Conservation (phyloP, 2,888 invertebrate species). For the Dryomyza anilis region DNA sequence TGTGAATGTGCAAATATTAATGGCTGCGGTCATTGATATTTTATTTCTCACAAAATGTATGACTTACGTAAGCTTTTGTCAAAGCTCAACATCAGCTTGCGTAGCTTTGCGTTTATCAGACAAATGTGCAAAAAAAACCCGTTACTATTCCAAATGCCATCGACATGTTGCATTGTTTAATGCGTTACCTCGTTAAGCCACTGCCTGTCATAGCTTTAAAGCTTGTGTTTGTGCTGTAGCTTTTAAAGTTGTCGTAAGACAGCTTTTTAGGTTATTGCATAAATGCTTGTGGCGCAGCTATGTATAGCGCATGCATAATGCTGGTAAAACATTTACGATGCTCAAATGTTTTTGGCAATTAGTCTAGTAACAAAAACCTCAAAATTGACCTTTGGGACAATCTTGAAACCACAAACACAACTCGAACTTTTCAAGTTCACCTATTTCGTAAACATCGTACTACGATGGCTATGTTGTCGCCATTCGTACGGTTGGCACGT, state of each 20-base stretch:
- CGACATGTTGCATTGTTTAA: constrained; percentile 17
- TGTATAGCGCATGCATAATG: no score
- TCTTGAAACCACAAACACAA: constrained; percentile 5
- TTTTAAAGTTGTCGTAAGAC: not conserved
- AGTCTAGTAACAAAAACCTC: not conserved
- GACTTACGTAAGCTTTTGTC: no score
- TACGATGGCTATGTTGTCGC: constrained; percentile 51
- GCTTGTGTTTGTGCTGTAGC: not conserved
- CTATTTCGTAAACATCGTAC: constrained; percentile 40
- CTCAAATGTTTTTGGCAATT: not conserved
- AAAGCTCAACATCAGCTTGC: no score
- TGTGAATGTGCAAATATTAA: no score
- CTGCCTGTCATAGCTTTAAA: not conserved
- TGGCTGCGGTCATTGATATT: no score
- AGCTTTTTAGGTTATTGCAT: not conserved
- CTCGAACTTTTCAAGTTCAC: not conserved
- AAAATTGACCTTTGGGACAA: not conserved
- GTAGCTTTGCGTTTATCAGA: no score
- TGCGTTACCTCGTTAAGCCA: not conserved
- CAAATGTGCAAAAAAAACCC: constrained; percentile 27
- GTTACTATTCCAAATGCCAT: not conserved
- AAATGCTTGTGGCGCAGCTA: not conserved
- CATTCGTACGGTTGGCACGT: constrained; percentile 53
- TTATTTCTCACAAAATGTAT: no score
- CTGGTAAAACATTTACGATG: not conserved